Conservation (phyloP, 2,888 invertebrate species). For the Drosophila mimica region DNA sequence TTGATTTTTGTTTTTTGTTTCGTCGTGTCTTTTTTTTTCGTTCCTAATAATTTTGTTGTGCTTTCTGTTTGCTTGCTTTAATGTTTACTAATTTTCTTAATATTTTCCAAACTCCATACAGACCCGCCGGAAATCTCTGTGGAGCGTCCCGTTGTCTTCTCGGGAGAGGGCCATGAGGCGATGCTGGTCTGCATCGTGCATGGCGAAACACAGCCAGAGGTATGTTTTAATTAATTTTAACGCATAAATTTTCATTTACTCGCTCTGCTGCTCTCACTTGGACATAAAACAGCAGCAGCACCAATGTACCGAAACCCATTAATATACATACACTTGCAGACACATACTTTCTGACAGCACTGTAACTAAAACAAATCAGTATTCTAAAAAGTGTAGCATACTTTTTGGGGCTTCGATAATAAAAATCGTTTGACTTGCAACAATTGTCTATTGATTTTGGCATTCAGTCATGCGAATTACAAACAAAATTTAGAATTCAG, state of each 20-base stretch:
- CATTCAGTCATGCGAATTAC: slow-evolving; percentile 1
- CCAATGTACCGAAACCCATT: slow-evolving; percentile 42
- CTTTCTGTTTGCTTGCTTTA: slow-evolving; percentile 38
- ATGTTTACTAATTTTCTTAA: slow-evolving; percentile 69
- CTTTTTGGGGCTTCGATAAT: slow-evolving; percentile 9
- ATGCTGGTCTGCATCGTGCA: slow-evolving; percentile 89
- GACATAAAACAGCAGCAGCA: slow-evolving; percentile 58
- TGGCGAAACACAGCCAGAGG: slow-evolving; percentile 89
- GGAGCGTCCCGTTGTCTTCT: slow-evolving; percentile 88
- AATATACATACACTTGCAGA: slow-evolving; percentile 35
- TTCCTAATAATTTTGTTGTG: background rate
- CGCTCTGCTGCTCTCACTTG: slow-evolving; percentile 60
- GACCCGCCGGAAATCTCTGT: slow-evolving; percentile 86
- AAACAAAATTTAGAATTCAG: background rate
- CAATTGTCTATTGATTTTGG: slow-evolving; percentile 15
- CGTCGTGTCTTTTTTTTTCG: background rate
- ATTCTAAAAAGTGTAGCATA: slow-evolving; percentile 6
- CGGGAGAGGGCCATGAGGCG: slow-evolving; percentile 89
- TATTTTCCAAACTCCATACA: slow-evolving; percentile 53
- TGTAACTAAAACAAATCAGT: slow-evolving; percentile 22
- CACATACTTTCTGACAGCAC: slow-evolving; percentile 21
- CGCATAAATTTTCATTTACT: slow-evolving; percentile 74
- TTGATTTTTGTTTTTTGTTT: slow-evolving; percentile 46
- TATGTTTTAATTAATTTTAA: slow-evolving; percentile 84
- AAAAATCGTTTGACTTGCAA: background rate